A percentile compares a stretch with the other conserved stretches of the same genome.
These are phyloP conservation scores for Actenoides lindsayi DNA, from an alignment of 2,113 vertebrate species.

Conservation along the genomic window DNA sequence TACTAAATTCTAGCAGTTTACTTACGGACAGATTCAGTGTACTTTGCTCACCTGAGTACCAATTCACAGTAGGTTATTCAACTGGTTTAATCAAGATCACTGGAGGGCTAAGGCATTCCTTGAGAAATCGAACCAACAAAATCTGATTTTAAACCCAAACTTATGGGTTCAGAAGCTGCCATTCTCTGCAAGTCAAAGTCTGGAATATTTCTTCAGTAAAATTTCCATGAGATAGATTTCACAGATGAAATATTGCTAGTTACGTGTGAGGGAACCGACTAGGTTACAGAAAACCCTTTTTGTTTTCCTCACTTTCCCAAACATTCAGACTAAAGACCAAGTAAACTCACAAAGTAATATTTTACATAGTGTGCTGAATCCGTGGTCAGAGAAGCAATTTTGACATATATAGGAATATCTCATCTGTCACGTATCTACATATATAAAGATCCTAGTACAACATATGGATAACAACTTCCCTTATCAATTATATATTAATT, in stretches of 20 bases:
- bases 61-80: neutral
- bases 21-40: neutral
- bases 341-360: neutral
- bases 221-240: neutral
- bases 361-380: neutral
- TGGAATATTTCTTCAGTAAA: neutral
- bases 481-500: constrained; percentile 61
- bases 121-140: neutral
- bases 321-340: neutral
- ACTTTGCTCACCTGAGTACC: neutral
- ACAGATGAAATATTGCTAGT: neutral
- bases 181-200: neutral
- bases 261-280: neutral
- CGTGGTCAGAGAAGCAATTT: neutral
- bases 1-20: neutral
- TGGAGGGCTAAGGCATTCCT: neutral
- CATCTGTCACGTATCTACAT: constrained; percentile 45
- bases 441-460: neutral
- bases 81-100: neutral
- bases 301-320: neutral
- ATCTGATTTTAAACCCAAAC: neutral
- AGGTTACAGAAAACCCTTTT: neutral
- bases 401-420: constrained; percentile 22
- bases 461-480: constrained; percentile 23
- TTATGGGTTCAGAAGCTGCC: neutral